Conservation (phyloP, 2,888 invertebrate species). For the Agelastica alni region DNA sequence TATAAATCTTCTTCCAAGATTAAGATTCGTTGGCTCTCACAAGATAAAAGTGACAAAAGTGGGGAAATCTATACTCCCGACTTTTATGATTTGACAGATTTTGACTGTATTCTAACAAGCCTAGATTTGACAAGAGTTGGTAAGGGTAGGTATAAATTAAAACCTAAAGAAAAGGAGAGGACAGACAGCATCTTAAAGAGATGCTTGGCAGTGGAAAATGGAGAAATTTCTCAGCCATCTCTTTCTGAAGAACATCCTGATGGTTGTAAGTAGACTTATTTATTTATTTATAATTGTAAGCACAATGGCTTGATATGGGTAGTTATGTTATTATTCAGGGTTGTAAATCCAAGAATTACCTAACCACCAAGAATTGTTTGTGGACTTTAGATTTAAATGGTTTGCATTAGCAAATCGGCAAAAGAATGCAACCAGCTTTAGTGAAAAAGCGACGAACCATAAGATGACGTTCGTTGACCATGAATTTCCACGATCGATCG, state of each 20-base stretch:
- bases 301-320: too few relatives aligned
- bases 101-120: conserved; percentile 87
- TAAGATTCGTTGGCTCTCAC: conserved; percentile 88
- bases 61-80: conserved; percentile 64
- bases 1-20: conserved; percentile 84
- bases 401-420: too few relatives aligned
- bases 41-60: conserved; percentile 61
- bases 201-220: conserved; percentile 80
- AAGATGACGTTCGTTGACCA: too few relatives aligned
- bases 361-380: too few relatives aligned
- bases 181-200: conserved; percentile 83
- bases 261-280: conserved; percentile 79
- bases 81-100: conserved; percentile 87
- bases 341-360: too few relatives aligned
- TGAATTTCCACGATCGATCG: too few relatives aligned
- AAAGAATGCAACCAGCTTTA: too few relatives aligned
- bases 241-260: conserved; percentile 83
- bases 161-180: conserved; percentile 73
- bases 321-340: too few relatives aligned
- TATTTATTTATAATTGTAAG: too few relatives aligned
- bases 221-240: conserved; percentile 59
- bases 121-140: conserved; percentile 75
- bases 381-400: too few relatives aligned
- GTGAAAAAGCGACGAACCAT: too few relatives aligned
- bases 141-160: conserved; percentile 72